A percentile compares a stretch with the other conserved stretches of the same genome.
Conservation (phyloP, 2,113 vertebrate genomes). For the Alectura lathami region DNA sequence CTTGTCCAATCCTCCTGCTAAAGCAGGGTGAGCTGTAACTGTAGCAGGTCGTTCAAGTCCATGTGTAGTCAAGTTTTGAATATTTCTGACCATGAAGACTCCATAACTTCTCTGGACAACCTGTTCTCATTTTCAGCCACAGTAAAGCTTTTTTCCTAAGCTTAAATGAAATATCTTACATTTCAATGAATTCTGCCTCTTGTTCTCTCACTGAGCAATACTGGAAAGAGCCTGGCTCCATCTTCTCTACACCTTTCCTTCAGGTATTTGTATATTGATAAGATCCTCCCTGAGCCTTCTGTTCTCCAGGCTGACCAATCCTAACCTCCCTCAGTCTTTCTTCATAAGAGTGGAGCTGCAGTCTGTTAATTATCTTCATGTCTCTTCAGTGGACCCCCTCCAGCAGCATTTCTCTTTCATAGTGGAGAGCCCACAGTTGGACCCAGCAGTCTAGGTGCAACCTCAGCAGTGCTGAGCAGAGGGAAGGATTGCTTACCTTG, state of each 20-base stretch:
- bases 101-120: background rate
- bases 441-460: background rate
- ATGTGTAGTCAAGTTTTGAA: background rate
- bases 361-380: background rate
- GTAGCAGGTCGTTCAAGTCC: background rate
- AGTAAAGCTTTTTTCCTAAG: fast-evolving
- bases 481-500: background rate
- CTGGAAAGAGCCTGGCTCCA: background rate
- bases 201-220: background rate
- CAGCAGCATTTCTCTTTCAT: background rate
- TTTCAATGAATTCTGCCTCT: background rate
- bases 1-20: background rate
- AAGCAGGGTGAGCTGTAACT: background rate
- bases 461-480: background rate
- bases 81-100: background rate
- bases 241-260: background rate
- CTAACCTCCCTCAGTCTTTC: background rate
- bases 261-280: background rate
- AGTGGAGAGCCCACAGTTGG: background rate
- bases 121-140: background rate
- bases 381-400: background rate
- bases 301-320: background rate
- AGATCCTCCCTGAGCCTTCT: background rate
- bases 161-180: background rate
- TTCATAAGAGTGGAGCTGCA: background rate